A percentile compares a stretch with the other conserved stretches of the same genome.
These are phyloP conservation scores for Acleris literana DNA, from an alignment of 2,888 invertebrate species.

Conservation along the genomic window DNA sequence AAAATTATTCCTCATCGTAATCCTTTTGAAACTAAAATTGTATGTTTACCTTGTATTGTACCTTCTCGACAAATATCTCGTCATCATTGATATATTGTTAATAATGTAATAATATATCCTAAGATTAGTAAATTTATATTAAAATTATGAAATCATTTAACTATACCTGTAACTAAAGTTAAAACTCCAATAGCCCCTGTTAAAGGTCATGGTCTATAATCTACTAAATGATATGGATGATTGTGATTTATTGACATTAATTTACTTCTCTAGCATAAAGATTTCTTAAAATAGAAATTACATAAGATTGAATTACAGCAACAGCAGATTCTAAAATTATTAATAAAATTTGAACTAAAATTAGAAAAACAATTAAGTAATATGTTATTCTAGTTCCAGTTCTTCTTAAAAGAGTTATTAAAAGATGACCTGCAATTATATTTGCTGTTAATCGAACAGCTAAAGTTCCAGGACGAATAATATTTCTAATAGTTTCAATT, in stretches of 20 bases:
- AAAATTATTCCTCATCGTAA: conserved; percentile 88
- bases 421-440: conserved; percentile 89
- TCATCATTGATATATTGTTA: conserved; percentile 87
- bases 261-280: conserved; percentile 85
- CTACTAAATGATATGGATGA: conserved; percentile 86
- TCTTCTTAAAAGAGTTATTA: conserved; percentile 84
- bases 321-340: conserved; percentile 84
- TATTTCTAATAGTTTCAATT: conserved; percentile 89
- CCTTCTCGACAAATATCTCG: conserved; percentile 87
- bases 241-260: conserved; percentile 84
- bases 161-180: conserved; percentile 81
- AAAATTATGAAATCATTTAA: conserved; percentile 86
- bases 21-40: conserved; percentile 81
- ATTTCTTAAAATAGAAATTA: conserved; percentile 86
- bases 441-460: conserved; percentile 88
- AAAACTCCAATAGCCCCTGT: conserved; percentile 84
- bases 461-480: conserved; percentile 88
- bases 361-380: conserved; percentile 61
- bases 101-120: conserved; percentile 69
- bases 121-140: conserved; percentile 78
- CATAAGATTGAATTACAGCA: conserved; percentile 86
- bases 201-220: conserved; percentile 86
- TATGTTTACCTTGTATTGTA: conserved; percentile 86
- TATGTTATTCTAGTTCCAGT: conserved; percentile 53
- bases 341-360: conserved; percentile 77